Evolutionary conservation across 1,140 invertebrate genomes (phyloP).

Genomic region (Drosophila elegans): DNA sequence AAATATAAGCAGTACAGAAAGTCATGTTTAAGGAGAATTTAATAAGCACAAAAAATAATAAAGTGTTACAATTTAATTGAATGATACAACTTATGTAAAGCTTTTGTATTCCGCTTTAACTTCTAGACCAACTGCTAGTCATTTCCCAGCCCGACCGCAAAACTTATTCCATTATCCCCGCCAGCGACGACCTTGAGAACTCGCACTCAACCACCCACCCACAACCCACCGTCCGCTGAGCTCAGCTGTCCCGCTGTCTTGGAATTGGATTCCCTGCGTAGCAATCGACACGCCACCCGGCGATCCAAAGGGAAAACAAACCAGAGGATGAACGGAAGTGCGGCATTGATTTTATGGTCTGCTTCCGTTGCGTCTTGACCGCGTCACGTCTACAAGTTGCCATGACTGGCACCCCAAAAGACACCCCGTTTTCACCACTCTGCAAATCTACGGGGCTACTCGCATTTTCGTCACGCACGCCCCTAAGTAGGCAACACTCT

Average conservation of each 20-base stretch:
- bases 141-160: slow-evolving; percentile 3
- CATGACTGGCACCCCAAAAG: not conserved
- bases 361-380: slow-evolving; percentile 61
- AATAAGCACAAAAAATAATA: too few species aligned
- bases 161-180: slow-evolving; percentile 35
- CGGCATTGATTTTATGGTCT: slow-evolving; percentile 65
- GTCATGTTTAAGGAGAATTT: too few species aligned
- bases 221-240: not conserved
- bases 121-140: not conserved
- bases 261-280: slow-evolving; percentile 40
- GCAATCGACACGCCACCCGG: slow-evolving; percentile 47
- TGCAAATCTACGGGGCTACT: not conserved
- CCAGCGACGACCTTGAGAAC: slow-evolving; percentile 38
- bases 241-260: slow-evolving; percentile 17
- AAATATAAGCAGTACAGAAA: too few species aligned
- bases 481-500: slow-evolving; percentile 57
- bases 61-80: too few species aligned
- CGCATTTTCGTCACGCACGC: slow-evolving; percentile 55
- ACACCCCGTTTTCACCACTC: not conserved
- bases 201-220: not conserved
- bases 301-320: slow-evolving; percentile 2
- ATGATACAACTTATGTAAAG: too few species aligned
- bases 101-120: not conserved
- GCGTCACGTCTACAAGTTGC: slow-evolving; percentile 43
- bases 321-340: slow-evolving; percentile 19